Evolutionary conservation across 2,797 vertebrate species (phyloP).

Genomic region (Erethizon dorsatum): DNA sequence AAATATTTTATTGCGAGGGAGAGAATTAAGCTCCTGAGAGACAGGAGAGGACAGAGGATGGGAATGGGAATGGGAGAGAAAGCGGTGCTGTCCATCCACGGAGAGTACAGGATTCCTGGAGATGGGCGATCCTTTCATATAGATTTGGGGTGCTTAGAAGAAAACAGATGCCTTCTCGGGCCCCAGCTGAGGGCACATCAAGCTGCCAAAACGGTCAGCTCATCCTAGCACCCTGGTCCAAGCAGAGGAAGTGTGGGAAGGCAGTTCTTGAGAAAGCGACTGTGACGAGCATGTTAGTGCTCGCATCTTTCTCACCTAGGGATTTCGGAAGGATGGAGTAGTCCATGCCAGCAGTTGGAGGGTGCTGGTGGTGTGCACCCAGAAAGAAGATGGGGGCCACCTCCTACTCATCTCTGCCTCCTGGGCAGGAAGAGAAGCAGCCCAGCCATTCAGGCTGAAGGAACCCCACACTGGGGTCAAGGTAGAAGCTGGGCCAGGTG

Average conservation of each 20-base stretch:
- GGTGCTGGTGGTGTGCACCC: neutral
- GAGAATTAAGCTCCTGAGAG: too few relatives aligned
- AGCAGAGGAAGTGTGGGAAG: neutral
- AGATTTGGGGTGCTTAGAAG: neutral
- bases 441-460: neutral
- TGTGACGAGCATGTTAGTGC: too few relatives aligned
- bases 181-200: neutral
- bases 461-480: neutral
- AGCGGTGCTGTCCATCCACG: neutral
- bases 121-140: neutral
- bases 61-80: neutral
- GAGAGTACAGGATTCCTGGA: neutral
- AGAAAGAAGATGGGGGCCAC: neutral
- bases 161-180: neutral
- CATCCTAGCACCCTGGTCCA: neutral
- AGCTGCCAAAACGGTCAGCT: neutral
- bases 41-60: neutral
- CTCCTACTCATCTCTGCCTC: neutral
- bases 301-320: neutral
- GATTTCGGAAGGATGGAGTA: neutral
- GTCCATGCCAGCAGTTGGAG: neutral
- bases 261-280: neutral
- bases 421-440: neutral
- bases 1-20: neutral
- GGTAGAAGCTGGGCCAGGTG: neutral